Conservation (phyloP, 2,888 invertebrate species). For the Ophonus ardosiacus region DNA sequence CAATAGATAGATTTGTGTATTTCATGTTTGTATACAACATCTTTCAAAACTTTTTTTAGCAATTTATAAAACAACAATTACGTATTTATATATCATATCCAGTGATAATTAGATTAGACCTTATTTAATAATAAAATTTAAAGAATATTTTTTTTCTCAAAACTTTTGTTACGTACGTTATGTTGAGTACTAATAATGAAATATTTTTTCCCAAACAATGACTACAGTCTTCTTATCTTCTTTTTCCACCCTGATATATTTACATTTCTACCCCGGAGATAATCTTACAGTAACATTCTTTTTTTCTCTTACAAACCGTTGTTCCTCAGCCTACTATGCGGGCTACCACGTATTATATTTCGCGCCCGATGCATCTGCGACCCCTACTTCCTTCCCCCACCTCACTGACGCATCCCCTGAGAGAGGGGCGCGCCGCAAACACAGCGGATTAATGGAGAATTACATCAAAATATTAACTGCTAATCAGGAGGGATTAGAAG, state of each 20-base stretch:
- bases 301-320: not conserved
- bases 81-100: too few species aligned
- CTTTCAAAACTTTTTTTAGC: too few species aligned
- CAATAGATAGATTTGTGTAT: too few species aligned
- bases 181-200: too few species aligned
- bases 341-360: constrained; percentile 40
- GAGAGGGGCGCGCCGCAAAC: constrained; percentile 63
- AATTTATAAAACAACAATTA: too few species aligned
- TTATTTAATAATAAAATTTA: too few species aligned
- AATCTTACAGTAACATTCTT: constrained; percentile 36
- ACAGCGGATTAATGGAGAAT: constrained; percentile 65
- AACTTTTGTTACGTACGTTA: too few species aligned
- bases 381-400: constrained; percentile 8
- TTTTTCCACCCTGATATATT: not conserved
- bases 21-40: too few species aligned
- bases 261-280: not conserved
- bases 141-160: too few species aligned
- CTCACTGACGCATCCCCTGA: not conserved
- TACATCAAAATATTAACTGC: constrained; percentile 67
- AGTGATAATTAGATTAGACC: too few species aligned
- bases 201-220: not conserved
- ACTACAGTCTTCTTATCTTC: not conserved
- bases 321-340: constrained; percentile 16
- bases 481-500: constrained; percentile 65
- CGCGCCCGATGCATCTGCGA: constrained; percentile 32